Evolutionary conservation across 2,888 invertebrate genomes (phyloP), one percentile per base, ranked within the genome.

Genomic region (Agelastica alni): DNA sequence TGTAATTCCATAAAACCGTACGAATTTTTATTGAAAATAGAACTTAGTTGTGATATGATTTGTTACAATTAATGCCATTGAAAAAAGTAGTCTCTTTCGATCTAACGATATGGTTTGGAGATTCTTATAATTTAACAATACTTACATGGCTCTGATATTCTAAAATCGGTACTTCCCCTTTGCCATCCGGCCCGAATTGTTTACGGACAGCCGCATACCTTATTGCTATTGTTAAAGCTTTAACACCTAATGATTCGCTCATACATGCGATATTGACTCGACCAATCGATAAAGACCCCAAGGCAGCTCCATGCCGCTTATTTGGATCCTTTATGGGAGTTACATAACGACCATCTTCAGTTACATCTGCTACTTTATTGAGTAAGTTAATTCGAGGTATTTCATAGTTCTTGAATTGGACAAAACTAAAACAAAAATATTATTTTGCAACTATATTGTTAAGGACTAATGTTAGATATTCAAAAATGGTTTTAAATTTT

Each of bases 131-230:
- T n/a, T n/a, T n/a, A n/a, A n/a, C 7, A 26, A 2, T 10, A 67
- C 76, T 76, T 73, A 88, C 88, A 78, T 93, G 93, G 31, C 91
- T 84, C 74, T 94, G 96, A 74, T 97, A 97, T 72, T 96, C 95
- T 62, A 97, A 76, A 1, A 97, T 89, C 0, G 96, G 88, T 58
- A 86, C 81, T 75, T 97, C 96, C 48, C 83, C 83, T 4, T 77
- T 72, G 7, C 82, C 80, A 2, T 85, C 82, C 0, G 91, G 87
- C 0, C 93, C 95, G 74, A 96, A 97, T 79, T 97, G 97, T 65
- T 83, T 85, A 58, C 96, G 81, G 1, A 88, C 89, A 0, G 87
- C 93, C 0, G 93, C 90, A 75, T 96, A 96, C 12, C 96, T 80
- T 13, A 91, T 79, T 0, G 93, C 94, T 58, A 96, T 94, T 4